A percentile compares a stretch with the other conserved stretches of the same genome.
phyloP scores from a whole-genome alignment of 2,797 vertebrate genomes.

The Rhinophrynus dorsalis region DNA sequence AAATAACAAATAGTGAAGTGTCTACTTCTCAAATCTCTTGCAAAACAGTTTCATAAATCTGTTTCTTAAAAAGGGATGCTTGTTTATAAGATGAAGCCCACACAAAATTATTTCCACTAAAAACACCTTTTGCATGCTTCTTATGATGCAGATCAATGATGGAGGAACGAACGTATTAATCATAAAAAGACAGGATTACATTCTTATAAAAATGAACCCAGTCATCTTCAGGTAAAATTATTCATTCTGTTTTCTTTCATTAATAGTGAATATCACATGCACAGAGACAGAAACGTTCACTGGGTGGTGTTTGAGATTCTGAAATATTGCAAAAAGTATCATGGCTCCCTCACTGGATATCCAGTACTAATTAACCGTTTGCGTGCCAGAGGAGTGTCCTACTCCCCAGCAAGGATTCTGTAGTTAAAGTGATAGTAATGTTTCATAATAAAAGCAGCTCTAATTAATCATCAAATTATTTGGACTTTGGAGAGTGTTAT shows the following conservation, averaged over 20 bases:
- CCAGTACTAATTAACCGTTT: too few species aligned
- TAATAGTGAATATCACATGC: too few species aligned
- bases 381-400: too few species aligned
- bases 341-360: too few species aligned
- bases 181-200: constrained; percentile 2
- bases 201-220: constrained; percentile 10
- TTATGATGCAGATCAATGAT: constrained; percentile 15
- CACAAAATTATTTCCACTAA: constrained; percentile 38
- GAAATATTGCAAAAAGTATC: too few species aligned
- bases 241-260: background rate
- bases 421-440: too few species aligned
- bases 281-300: too few species aligned
- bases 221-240: background rate
- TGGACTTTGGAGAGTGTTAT: too few species aligned
- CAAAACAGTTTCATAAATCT: constrained; percentile 40
- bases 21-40: constrained; percentile 9
- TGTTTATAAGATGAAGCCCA: constrained; percentile 31
- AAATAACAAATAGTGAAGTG: constrained; percentile 37
- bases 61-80: constrained; percentile 5
- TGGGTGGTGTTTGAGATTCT: too few species aligned
- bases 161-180: constrained; percentile 13
- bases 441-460: too few species aligned
- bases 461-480: too few species aligned
- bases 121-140: constrained; percentile 26
- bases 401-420: too few species aligned